Conservation (phyloP, 2,888 invertebrate genomes). For the Plemyria rubiginata region DNA sequence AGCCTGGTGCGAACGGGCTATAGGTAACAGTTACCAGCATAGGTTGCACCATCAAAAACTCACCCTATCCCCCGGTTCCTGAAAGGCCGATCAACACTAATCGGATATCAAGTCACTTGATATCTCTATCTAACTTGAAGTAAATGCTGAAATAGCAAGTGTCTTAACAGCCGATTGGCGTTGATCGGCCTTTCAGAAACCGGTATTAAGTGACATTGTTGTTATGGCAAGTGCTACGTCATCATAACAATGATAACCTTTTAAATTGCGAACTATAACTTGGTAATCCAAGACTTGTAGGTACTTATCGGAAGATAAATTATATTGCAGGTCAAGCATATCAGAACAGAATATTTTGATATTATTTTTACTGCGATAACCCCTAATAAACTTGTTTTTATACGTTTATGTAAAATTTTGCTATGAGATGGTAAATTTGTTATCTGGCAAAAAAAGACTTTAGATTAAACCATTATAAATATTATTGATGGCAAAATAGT, state of each 20-base stretch:
- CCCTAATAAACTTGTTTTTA: neutral
- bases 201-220: neutral
- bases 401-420: neutral
- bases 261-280: neutral
- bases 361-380: slow-evolving; percentile 1
- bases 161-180: no score
- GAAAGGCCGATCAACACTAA: no score
- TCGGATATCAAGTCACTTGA: no score
- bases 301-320: neutral
- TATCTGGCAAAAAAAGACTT: neutral
- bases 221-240: neutral
- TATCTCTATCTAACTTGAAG: no score
- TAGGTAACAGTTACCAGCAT: no score
- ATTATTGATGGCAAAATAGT: no score
- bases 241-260: neutral
- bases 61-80: no score
- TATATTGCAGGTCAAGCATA: slow-evolving; percentile 6
- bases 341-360: no score
- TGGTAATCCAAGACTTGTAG: neutral
- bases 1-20: no score
- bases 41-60: no score
- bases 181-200: no score
- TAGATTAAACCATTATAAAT: neutral
- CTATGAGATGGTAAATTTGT: neutral
- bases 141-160: no score